phyloP scores from a whole-genome alignment of 2,113 vertebrate species.

The Meleagris gallopavo region DNA sequence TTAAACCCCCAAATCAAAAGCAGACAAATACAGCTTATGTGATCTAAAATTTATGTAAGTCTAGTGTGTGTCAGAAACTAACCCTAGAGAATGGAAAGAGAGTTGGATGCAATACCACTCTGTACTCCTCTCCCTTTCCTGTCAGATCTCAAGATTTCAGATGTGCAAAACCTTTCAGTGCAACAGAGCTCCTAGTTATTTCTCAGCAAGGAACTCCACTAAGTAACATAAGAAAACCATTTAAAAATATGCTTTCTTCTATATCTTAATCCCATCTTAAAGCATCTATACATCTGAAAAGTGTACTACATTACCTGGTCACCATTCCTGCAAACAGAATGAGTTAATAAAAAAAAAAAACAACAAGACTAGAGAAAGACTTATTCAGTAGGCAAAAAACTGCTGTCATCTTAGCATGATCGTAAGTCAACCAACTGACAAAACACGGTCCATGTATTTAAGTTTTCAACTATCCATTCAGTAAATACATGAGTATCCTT shows the following conservation, averaged over 20 bases:
- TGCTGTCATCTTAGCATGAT: neutral
- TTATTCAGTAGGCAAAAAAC: neutral
- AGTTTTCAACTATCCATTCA: neutral
- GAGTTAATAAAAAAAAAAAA: neutral
- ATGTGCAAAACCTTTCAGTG: neutral
- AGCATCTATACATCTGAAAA: neutral
- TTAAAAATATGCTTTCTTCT: neutral
- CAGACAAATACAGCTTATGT: neutral
- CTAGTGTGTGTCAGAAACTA: neutral
- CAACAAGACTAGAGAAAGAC: neutral
- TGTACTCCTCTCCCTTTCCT: neutral
- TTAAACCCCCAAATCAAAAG: neutral
- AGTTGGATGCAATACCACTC: neutral
- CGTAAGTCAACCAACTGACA: neutral
- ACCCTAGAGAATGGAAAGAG: neutral
- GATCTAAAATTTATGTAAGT: slow-evolving; percentile 12
- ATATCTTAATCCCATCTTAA: neutral
- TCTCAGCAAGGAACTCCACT: neutral
- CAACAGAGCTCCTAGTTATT: neutral
- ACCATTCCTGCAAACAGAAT: neutral
- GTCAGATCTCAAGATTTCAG: neutral
- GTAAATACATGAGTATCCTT: too few species aligned
- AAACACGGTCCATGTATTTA: neutral
- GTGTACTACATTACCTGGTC: neutral
- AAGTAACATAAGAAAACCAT: neutral